These are phyloP conservation scores for Hippocampus comes DNA, from an alignment of 2,113 vertebrate genomes.

Conservation along the genomic window DNA sequence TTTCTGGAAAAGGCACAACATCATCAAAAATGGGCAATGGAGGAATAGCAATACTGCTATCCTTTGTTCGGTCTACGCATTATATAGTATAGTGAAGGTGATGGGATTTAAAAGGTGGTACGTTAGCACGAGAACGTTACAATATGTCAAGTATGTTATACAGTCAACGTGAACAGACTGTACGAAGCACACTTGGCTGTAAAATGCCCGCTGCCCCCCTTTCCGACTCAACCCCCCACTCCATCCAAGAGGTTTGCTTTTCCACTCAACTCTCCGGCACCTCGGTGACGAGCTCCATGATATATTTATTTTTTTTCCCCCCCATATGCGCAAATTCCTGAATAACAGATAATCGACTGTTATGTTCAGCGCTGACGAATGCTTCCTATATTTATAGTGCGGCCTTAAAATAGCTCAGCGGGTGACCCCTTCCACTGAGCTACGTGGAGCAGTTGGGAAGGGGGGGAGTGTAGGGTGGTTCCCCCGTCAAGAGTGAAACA, in stretches of 20 bases:
- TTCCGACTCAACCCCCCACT: slow-evolving; percentile 5
- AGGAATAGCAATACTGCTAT: neutral
- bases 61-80: neutral
- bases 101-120: neutral
- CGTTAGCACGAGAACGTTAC: neutral
- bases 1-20: no score
- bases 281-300: slow-evolving; percentile 55
- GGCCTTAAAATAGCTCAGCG: slow-evolving; percentile 64
- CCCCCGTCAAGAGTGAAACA: slow-evolving; percentile 36
- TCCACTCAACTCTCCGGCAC: slow-evolving; percentile 48
- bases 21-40: no score
- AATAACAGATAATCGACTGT: slow-evolving; percentile 65
- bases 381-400: slow-evolving; percentile 67
- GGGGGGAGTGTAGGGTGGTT: slow-evolving; percentile 14
- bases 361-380: slow-evolving; percentile 51
- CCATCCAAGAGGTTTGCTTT: slow-evolving; percentile 55
- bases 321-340: slow-evolving; percentile 69
- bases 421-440: slow-evolving; percentile 46
- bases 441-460: slow-evolving; percentile 1
- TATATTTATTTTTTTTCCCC: slow-evolving; percentile 35
- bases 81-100: neutral
- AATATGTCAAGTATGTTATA: neutral
- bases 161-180: neutral
- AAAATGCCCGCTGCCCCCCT: neutral
- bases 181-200: neutral